Evolutionary conservation across 2,888 invertebrate genomes (phyloP), one percentile per base, ranked within the genome.

Genomic region (Cryptus armator): DNA sequence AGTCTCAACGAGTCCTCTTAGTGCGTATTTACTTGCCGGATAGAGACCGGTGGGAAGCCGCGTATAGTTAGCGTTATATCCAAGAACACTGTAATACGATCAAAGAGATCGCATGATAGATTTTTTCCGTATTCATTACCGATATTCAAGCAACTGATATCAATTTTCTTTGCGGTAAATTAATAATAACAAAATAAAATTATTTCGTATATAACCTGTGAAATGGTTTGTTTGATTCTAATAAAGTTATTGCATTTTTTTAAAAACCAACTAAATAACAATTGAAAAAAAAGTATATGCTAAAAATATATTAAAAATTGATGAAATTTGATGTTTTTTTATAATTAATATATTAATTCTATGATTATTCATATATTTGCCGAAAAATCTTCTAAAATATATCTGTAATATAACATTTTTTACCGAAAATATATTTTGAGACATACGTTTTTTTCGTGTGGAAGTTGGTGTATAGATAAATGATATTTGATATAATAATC

Each of bases 21-120:
- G 93, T 7, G 94, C 94, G 84, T 90, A 93, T 87, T 95, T 95
- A 51, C 94, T 94, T 1, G 94, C 93, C 43, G 86, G 80, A 77
- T 87, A 87, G 6, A 88, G 74, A 76, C 82, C 80, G 29, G 66
- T 48, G 37, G 84, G 86, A 10, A 76, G 3, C 6, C 4, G 32
- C 12, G 77, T 7, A 6, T 51, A 9, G 0, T 19, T 68, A n/a
- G 72, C 80, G 59, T 81, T 44, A 16, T 76, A 83, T 19, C 86
- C 87, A n/a, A 86, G 43, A 37, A 86, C 29, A 74, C 87, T 87
- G 16, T 44, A 44, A 19, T 3, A 16, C n/a, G 53, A n/a, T 16
- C 53, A n/a, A 16, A 16, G 4, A 2, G 1, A 53, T 7, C 37
- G 46, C 19, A 16, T 44, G n/a, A 37, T 66, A 12, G 3, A 51